Evolutionary conservation across 2,888 invertebrate genomes (phyloP).

Genomic region (Hesperia comma): DNA sequence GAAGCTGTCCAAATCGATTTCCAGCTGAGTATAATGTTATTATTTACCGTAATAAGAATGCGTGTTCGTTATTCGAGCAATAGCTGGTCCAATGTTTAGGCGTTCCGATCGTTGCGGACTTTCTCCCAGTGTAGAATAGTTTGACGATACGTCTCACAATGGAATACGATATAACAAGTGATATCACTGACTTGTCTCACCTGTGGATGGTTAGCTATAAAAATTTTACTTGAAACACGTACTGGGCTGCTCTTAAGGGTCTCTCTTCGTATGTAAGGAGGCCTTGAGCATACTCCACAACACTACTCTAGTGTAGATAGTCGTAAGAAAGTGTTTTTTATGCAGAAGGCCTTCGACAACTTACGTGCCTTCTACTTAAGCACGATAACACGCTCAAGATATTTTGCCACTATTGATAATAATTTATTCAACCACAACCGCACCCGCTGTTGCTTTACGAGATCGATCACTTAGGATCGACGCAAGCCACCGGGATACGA

Average conservation of each 20-base stretch:
- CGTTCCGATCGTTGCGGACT: conserved; percentile 22
- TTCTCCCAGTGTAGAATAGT: conserved; percentile 27
- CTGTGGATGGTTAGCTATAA: neutral
- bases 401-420: too few species aligned
- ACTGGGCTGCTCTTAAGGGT: too few species aligned
- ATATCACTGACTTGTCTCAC: conserved; percentile 4
- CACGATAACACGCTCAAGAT: too few species aligned
- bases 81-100: conserved; percentile 12
- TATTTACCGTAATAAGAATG: conserved; percentile 1
- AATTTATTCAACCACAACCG: too few species aligned
- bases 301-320: too few species aligned
- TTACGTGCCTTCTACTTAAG: too few species aligned
- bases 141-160: conserved; percentile 10
- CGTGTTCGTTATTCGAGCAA: conserved; percentile 7
- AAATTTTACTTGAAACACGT: too few species aligned
- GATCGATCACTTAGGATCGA: too few species aligned
- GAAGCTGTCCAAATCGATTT: neutral
- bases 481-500: too few species aligned
- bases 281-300: neutral
- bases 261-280: neutral
- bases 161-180: conserved; percentile 15
- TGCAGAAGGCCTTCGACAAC: too few species aligned
- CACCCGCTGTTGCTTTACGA: too few species aligned
- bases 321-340: too few species aligned
- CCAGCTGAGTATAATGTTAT: neutral